Base-by-base conservation (phyloP, 2,113 vertebrate species). In the Calonectris borealis region DNA sequence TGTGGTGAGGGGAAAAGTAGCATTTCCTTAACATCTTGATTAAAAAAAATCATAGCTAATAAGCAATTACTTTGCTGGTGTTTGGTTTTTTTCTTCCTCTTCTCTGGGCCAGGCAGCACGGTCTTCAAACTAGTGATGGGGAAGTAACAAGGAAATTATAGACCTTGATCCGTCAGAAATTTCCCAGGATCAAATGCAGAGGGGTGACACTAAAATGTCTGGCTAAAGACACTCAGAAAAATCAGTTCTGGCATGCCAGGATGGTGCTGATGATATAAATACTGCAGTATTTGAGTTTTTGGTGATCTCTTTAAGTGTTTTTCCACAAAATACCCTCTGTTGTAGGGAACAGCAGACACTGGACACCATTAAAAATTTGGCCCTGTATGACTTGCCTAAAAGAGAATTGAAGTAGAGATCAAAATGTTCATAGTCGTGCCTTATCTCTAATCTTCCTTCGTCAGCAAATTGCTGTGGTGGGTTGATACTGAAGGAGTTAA, bases 141-240 rank as follows among this genome's bases (percentile, higher is more conserved):
- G 65, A 95, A 83, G 40, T 91, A 93, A 93, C 48, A 89, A n/a
- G 81, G 66, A 94, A 94, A 86, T 93, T 86, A 77, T 6, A 86
- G 86, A 88, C 57, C 18, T 25, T 92, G 26, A 54, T 29, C 26
- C 77, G 60, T 40, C 26, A 79, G 69, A 89, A 88, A 70, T 85
- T 82, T 95, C 82, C n/a, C 79, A 83, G 65, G 64, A 80, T 83
- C 34, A 88, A 68, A 83, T 86, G 26, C 55, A 91, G 60, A 51
- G 54, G 17, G 27, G 12, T 83, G 83, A 42, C 15, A 36, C 58
- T 80, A 52, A 87, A 93, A 90, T 64, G 6, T 48, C 75, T 90
- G 58, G 19, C 48, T 93, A 69, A 94, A 87, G 20, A 22, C 51
- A 42, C 32, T 80, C 42, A 69, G 61, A 69, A 91, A 83, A 85